phyloP scores from a whole-genome alignment of 2,888 invertebrate genomes.

The Lottia gigantea region DNA sequence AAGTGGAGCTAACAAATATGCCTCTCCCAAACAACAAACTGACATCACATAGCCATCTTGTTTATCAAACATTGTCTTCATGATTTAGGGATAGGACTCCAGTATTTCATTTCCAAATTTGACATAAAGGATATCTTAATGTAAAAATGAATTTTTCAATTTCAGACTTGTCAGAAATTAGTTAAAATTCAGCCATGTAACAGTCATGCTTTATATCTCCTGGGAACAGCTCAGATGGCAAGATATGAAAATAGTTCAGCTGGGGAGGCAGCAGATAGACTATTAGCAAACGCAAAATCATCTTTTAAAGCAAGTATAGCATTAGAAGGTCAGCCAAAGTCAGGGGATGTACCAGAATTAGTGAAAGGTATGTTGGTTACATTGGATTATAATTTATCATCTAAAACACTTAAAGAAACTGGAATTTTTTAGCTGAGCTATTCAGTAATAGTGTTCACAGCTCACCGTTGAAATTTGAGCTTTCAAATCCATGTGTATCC shows the following conservation, averaged over 20 bases:
- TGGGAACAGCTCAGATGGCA: conserved; percentile 61
- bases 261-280: conserved; percentile 45
- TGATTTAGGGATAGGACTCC: too few relatives aligned
- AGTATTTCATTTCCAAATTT: too few relatives aligned
- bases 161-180: conserved; percentile 62
- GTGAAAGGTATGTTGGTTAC: conserved; percentile 44
- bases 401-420: too few relatives aligned
- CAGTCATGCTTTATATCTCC: conserved; percentile 58
- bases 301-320: conserved; percentile 58
- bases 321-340: conserved; percentile 60
- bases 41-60: too few relatives aligned
- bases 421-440: too few relatives aligned
- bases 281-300: conserved; percentile 53
- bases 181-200: conserved; percentile 60
- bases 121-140: too few relatives aligned
- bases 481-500: too few relatives aligned
- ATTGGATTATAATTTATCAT: neutral
- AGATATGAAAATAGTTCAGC: conserved; percentile 57
- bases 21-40: too few relatives aligned
- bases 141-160: conserved; percentile 15
- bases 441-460: too few relatives aligned
- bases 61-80: too few relatives aligned
- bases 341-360: conserved; percentile 51
- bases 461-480: too few relatives aligned
- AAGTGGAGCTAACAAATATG: too few relatives aligned